Percentiles rank a stretch among this genome's conserved stretches.
Conservation (phyloP, 2,797 vertebrate genomes). For the Platyrinchus mystaceus region DNA sequence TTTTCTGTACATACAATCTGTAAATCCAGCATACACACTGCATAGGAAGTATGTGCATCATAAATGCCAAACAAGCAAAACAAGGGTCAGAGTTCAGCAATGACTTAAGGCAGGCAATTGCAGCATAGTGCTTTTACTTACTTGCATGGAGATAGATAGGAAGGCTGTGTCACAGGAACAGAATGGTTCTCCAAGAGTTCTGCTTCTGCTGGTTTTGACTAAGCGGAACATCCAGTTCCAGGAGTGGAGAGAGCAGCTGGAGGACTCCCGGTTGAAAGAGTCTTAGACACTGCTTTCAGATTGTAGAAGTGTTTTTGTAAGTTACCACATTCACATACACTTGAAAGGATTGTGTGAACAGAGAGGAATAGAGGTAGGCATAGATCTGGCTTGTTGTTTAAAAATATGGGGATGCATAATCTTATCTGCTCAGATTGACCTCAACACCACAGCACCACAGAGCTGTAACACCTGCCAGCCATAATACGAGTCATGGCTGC, state of each 20-base stretch:
- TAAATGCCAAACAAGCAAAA: background rate
- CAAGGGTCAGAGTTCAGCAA: background rate
- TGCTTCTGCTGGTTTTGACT: background rate
- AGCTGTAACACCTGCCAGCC: background rate
- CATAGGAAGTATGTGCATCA: background rate
- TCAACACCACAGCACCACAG: background rate
- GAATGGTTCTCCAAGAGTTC: background rate
- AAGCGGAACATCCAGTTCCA: background rate
- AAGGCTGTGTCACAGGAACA: background rate
- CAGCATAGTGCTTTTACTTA: background rate
- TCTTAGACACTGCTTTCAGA: background rate
- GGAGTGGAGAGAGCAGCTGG: background rate
- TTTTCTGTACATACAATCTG: background rate
- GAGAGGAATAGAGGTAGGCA: background rate
- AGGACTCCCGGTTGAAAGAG: background rate
- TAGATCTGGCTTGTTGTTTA: background rate
- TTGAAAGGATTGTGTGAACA: background rate
- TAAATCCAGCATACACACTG: background rate
- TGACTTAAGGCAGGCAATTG: background rate
- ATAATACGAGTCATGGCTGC: background rate
- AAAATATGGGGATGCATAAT: background rate
- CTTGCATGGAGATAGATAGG: accelerated
- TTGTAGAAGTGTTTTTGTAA: background rate
- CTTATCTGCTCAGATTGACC: background rate
- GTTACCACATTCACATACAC: background rate